Evolutionary conservation across 1,140 invertebrate species (phyloP), one percentile per base, ranked within the genome.

Genomic region (Helicoverpa armigera): DNA sequence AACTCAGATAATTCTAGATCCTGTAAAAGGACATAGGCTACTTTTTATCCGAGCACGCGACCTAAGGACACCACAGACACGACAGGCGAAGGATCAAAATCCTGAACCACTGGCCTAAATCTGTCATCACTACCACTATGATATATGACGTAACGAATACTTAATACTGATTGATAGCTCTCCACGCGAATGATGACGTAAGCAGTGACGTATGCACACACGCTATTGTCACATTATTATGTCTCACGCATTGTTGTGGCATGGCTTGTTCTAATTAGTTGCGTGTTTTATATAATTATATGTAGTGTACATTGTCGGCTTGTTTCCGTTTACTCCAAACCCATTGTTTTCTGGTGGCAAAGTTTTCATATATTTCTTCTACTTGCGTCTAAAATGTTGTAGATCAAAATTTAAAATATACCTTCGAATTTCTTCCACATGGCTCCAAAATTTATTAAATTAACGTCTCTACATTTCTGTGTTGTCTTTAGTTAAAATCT

Each of bases 81-180:
- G 35, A 43, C 35, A 43, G 35, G 5, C 5, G 35, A 43, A 43
- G n/a, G 31, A 54, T 23, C n/a, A 72, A 18, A 72, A 54, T 12
- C 18, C 18, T 65, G 14, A 43, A 65, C 35, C 61, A 35, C 29
- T 65, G 69, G 18, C 50, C 51, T 72, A 72, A 60, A 48, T 56
- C 72, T 60, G 72, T 74, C 54, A 48, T 16, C 31, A 74, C 31
- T 31, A 14, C 69, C 14, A 11, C 29, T 54, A 1, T 54, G 69
- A 60, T 35, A 35, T 10, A 65, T 9, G 29, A 1, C 31, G 54
- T 23, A 51, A 54, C 69, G 51, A 23, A 53, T 18, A 72, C 10
- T 74, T 74, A 61, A 61, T 60, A 74, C n/a, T 60, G 72, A 74
- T 74, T 74, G 54, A 74, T 74, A 10, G 56, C 35, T 13, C 53